Base-by-base conservation (phyloP, 2,113 vertebrate genomes). In the Naja naja region DNA sequence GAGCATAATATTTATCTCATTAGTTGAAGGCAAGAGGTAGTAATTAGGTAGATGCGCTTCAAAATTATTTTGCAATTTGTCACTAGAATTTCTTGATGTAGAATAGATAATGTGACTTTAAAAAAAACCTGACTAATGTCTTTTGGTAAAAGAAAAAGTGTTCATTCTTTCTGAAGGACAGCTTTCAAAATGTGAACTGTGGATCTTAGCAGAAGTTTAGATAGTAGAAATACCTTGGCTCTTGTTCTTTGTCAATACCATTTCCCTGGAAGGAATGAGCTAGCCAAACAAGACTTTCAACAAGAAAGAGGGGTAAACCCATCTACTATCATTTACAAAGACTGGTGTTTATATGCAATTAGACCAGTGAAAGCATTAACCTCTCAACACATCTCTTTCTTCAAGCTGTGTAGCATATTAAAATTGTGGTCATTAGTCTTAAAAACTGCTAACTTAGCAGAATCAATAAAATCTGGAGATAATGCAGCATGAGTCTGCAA, bases 381-480 rank as follows among this genome's bases (percentile, higher is more conserved):
- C 95, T 93, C n/a, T 54, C 89, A 94, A 94, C 93, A 95, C 90
- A 93, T 94, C 89, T 94, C 94, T 96, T 95, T 96, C 93, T 89
- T 93, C 92, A 94, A 69, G 93, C 95, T 92, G 92, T 95, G 93
- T 93, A 94, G 87, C 94, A 92, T 96, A 90, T 94, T 97, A 92
- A 94, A 97, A 97, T 97, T 96, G 97, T 45, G 90, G 96, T 93
- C 94, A 96, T 96, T 96, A 97, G 96, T 96, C 94, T 94, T 95
- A 90, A 97, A n/a, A 97, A 97, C 95, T 96, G 97, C 96, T 96
- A 97, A 97, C 97, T 97, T 97, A 97, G 97, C 96, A 97, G 93
- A 96, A 95, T 97, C 97, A 22, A 96, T 97, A 92, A 69, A 92
- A 96, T 97, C 96, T 95, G 93, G 93, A 92, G 86, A 89, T 23